These are phyloP conservation scores for Trichogramma pretiosum DNA, from an alignment of 1,140 invertebrate species.

Conservation along the genomic window DNA sequence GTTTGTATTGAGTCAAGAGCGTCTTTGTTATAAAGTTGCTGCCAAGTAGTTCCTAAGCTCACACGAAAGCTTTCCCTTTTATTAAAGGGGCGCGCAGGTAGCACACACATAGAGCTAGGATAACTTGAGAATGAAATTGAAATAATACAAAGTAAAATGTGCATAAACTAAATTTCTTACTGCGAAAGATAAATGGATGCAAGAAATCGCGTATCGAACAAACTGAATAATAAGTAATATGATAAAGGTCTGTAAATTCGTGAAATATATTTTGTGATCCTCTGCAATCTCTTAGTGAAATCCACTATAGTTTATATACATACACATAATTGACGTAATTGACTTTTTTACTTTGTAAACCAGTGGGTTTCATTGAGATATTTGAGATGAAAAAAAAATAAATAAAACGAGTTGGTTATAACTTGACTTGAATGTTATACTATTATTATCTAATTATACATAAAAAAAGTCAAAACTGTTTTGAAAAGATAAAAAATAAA, in stretches of 20 bases:
- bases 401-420: no score
- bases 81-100: conserved; percentile 22
- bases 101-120: conserved; percentile 16
- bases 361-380: no score
- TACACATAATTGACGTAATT: conserved; percentile 7
- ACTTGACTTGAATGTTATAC: no score
- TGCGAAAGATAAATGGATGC: no score
- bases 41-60: conserved; percentile 32
- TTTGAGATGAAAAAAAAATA: conserved; percentile 13
- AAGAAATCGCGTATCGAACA: conserved; percentile 8
- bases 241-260: no score
- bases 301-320: no score
- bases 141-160: conserved; percentile 14
- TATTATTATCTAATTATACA: not conserved
- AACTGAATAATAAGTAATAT: not conserved
- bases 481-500: conserved; percentile 11
- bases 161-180: conserved; percentile 18
- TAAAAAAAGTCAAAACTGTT: conserved; percentile 4
- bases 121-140: conserved; percentile 17
- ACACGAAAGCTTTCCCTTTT: conserved; percentile 18
- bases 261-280: no score
- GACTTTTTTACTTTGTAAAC: no score
- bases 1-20: conserved; percentile 25
- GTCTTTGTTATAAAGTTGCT: conserved; percentile 25
- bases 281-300: no score